A percentile compares a stretch with the other conserved stretches of the same genome.
Conservation (phyloP, 2,888 invertebrate genomes). For the Allophyes oxyacanthae region DNA sequence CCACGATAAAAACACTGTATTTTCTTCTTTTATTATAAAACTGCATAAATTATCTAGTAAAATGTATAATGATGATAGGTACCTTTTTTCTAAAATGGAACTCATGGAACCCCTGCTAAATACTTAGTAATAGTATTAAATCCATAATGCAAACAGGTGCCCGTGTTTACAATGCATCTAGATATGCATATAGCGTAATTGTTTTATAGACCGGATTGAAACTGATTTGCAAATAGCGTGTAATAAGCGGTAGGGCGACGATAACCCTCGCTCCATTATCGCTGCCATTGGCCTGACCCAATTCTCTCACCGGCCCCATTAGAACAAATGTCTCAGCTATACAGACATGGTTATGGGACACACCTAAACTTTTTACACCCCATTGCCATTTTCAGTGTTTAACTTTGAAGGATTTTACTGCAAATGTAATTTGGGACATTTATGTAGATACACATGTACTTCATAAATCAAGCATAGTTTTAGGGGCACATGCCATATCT, state of each 20-base stretch:
- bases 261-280: conserved; percentile 65
- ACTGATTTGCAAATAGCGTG: conserved; percentile 58
- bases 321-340: conserved; percentile 68
- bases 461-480: not conserved
- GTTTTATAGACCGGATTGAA: conserved; percentile 41
- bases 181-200: not conserved
- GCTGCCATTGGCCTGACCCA: conserved; percentile 80
- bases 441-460: conserved; percentile 11
- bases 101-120: too few species aligned
- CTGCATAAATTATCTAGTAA: too few species aligned
- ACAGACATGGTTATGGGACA: conserved; percentile 58
- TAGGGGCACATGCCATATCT: too few species aligned
- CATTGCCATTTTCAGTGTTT: conserved; percentile 59
- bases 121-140: too few species aligned
- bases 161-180: conserved; percentile 1
- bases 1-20: too few species aligned
- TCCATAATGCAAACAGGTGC: not conserved
- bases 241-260: conserved; percentile 49
- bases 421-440: conserved; percentile 22
- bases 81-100: too few species aligned
- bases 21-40: too few species aligned
- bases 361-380: conserved; percentile 72
- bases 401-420: conserved; percentile 52
- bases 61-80: too few species aligned
- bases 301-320: conserved; percentile 72